These are phyloP conservation scores for Pangasius mekongensis DNA, from an alignment of 2,797 vertebrate species.

Conservation along the genomic window DNA sequence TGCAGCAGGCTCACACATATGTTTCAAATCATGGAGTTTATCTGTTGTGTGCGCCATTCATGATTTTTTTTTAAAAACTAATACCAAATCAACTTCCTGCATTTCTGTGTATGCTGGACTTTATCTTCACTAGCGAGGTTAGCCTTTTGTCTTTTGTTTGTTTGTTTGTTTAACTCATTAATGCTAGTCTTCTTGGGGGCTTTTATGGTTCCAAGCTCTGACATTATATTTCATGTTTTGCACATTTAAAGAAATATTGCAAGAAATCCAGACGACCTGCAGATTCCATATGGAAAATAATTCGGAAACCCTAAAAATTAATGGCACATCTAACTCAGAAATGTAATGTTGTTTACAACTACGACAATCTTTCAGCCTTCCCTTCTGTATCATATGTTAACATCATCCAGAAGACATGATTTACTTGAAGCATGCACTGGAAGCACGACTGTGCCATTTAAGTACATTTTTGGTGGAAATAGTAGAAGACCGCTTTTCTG, in stretches of 20 bases:
- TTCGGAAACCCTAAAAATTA: slow-evolving; percentile 15
- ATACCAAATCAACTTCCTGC: neutral
- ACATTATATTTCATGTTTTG: slow-evolving; percentile 30
- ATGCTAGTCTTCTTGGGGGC: neutral
- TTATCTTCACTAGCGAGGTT: too few relatives aligned
- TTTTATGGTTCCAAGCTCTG: slow-evolving; percentile 1
- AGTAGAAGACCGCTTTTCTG: slow-evolving; percentile 58
- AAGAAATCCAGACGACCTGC: slow-evolving; percentile 1
- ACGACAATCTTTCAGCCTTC: slow-evolving; percentile 6
- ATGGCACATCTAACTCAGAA: slow-evolving; percentile 8
- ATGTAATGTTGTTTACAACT: slow-evolving; percentile 26
- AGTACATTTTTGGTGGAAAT: slow-evolving; percentile 58
- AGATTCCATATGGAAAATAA: slow-evolving; percentile 11
- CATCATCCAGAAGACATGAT: slow-evolving; percentile 30
- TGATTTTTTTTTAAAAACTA: too few relatives aligned
- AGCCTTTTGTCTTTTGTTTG: neutral
- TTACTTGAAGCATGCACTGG: slow-evolving; percentile 56
- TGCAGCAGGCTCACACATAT: neutral
- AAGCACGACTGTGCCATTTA: slow-evolving; percentile 63
- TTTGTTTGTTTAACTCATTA: neutral
- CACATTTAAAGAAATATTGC: slow-evolving; percentile 19
- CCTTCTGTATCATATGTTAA: slow-evolving; percentile 14
- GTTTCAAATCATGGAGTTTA: neutral
- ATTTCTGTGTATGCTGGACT: neutral
- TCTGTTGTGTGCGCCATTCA: neutral